Percentiles rank a stretch among this genome's conserved stretches.
Conservation (phyloP, 2,113 vertebrate species). For the Nibea albiflora region DNA sequence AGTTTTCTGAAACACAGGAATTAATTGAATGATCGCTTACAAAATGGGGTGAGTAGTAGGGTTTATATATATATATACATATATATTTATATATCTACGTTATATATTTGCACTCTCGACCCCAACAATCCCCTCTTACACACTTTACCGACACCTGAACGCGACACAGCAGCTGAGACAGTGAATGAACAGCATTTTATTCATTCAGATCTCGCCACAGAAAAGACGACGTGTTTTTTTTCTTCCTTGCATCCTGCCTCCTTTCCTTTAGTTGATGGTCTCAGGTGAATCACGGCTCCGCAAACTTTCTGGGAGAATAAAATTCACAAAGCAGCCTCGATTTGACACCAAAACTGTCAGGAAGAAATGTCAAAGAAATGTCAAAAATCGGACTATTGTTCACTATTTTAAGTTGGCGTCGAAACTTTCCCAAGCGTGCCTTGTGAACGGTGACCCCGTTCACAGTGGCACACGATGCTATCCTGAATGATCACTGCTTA, state of each 20-base stretch:
- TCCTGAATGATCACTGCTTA: slow-evolving; percentile 52
- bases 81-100: slow-evolving; percentile 62
- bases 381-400: slow-evolving; percentile 8
- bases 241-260: slow-evolving; percentile 53
- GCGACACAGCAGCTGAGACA: slow-evolving; percentile 57
- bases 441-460: slow-evolving; percentile 75
- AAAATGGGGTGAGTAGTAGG: slow-evolving; percentile 84
- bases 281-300: slow-evolving; percentile 55
- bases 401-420: slow-evolving; percentile 3
- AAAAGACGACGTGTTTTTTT: slow-evolving; percentile 29
- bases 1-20: slow-evolving; percentile 88
- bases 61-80: slow-evolving; percentile 68
- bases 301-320: slow-evolving; percentile 47
- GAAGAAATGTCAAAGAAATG: slow-evolving; percentile 11
- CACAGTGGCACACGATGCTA: slow-evolving; percentile 54
- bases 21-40: slow-evolving; percentile 87
- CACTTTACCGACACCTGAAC: slow-evolving; percentile 43
- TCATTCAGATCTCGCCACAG: slow-evolving; percentile 64
- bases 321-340: slow-evolving; percentile 72
- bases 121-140: slow-evolving; percentile 20
- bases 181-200: slow-evolving; percentile 68
- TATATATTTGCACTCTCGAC: slow-evolving; percentile 60
- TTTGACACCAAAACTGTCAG: neutral
- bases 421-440: slow-evolving; percentile 67
- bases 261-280: slow-evolving; percentile 58